Base-by-base conservation (phyloP, 2,888 invertebrate species). In the Drosophila nr. medialis region DNA sequence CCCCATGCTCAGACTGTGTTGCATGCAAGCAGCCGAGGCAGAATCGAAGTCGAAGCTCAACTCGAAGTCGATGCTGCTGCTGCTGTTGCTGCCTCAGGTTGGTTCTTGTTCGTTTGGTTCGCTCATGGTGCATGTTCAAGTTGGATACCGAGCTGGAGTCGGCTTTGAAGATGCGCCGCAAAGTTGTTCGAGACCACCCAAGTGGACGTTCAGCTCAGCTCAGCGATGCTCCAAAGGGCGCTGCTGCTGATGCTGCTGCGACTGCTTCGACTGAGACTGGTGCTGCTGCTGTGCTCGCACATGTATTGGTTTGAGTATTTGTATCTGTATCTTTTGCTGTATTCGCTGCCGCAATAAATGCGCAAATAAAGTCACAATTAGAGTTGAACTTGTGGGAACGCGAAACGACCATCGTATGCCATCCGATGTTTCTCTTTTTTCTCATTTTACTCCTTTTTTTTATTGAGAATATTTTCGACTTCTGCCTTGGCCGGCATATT, bases 181-280 rank as follows among this genome's bases (percentile, higher is more conserved):
- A 54, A 89, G 84, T 89, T 83, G 91, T 91, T 91, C 92, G 91
- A 91, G 91, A 91, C 91, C 91, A 91, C 91, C 91, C 91, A 91
- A 91, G 91, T 88, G 69, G 92, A 88, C 74, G 89, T 76, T 60
- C 36, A 36, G 78, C 63, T 60, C 75, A 79, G 76, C 77, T 32
- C 32, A 32, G 32, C 32, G 79, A 77, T 74, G 61, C 45, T 58
- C 38, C 72, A 66, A 79, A 80, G 83, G 83, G 77, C 72, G 80
- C 77, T 86, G 77, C 38, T 56, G 18, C 38, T 38, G 38, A n/a
- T n/a, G n/a, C 38, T 38, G 40, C 40, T n/a, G n/a, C 42, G 21
- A 11, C 42, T 21, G 42, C 42, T 42, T 21, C 11, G 42, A 11
- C 21, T 42, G 42, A 21, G 42, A 21, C 21, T 45, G 45, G 0